Conservation (phyloP, 2,888 invertebrate species). For the Sminthurinus aureus region DNA sequence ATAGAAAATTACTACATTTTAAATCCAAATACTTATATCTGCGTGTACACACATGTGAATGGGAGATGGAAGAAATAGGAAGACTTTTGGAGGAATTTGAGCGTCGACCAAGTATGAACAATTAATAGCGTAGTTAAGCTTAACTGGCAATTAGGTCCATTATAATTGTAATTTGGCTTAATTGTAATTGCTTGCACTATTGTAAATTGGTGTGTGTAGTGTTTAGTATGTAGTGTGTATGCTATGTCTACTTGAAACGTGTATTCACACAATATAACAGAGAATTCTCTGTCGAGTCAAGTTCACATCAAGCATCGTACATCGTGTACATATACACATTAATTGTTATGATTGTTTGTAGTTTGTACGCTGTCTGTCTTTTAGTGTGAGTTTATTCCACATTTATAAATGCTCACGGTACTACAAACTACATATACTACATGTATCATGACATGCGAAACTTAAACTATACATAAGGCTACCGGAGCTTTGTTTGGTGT, state of each 20-base stretch:
- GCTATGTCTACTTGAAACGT: neutral
- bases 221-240: neutral
- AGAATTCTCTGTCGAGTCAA: neutral
- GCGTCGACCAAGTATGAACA: neutral
- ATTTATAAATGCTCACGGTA: neutral
- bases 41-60: neutral
- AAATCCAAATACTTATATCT: neutral
- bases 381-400: neutral
- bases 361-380: neutral
- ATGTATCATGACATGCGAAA: neutral
- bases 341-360: neutral
- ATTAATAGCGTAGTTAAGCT: conserved; percentile 16
- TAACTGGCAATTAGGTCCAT: neutral
- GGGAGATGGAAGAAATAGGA: no score
- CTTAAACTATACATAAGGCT: neutral
- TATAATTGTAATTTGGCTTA: neutral
- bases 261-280: neutral
- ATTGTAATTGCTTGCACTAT: neutral
- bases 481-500: neutral
- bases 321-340: no score
- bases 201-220: neutral
- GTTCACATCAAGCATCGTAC: no score
- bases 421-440: neutral
- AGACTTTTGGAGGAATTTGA: no score
- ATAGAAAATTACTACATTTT: neutral